phyloP scores from a whole-genome alignment of 2,888 invertebrate species.

The Perithous albicinctus region DNA sequence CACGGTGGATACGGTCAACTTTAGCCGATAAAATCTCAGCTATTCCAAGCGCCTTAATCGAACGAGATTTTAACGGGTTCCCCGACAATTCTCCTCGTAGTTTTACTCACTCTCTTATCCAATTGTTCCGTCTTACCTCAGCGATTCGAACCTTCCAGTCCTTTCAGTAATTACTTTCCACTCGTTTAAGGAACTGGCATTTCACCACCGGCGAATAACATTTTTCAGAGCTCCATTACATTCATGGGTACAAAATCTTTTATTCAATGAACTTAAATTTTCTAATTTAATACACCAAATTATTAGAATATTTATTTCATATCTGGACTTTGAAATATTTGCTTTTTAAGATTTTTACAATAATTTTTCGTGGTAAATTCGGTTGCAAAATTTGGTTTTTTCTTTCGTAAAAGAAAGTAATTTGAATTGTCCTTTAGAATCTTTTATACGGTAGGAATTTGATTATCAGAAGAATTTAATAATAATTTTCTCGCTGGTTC shows the following conservation, averaged over 20 bases:
- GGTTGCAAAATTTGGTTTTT: no score
- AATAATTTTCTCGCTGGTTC: no score
- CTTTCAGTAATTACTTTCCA: slow-evolving; percentile 62
- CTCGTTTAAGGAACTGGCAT: slow-evolving; percentile 31
- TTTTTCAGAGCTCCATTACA: slow-evolving; percentile 22
- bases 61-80: slow-evolving; percentile 44
- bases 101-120: slow-evolving; percentile 27
- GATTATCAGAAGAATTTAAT: no score
- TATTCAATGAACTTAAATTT: slow-evolving; percentile 9
- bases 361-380: no score
- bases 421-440: no score
- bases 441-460: no score
- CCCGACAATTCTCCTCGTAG: slow-evolving; percentile 23
- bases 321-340: neutral
- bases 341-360: neutral
- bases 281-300: neutral
- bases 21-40: neutral
- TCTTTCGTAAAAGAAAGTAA: no score
- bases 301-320: neutral
- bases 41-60: slow-evolving; percentile 24
- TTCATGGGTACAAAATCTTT: slow-evolving; percentile 20
- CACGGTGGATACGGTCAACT: neutral
- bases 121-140: slow-evolving; percentile 52
- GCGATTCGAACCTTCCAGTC: slow-evolving; percentile 33
- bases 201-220: slow-evolving; percentile 21